Percentiles rank a stretch among this genome's conserved stretches.
These are phyloP conservation scores for Acanthiza pusilla DNA, from an alignment of 2,797 vertebrate genomes.

Conservation along the genomic window DNA sequence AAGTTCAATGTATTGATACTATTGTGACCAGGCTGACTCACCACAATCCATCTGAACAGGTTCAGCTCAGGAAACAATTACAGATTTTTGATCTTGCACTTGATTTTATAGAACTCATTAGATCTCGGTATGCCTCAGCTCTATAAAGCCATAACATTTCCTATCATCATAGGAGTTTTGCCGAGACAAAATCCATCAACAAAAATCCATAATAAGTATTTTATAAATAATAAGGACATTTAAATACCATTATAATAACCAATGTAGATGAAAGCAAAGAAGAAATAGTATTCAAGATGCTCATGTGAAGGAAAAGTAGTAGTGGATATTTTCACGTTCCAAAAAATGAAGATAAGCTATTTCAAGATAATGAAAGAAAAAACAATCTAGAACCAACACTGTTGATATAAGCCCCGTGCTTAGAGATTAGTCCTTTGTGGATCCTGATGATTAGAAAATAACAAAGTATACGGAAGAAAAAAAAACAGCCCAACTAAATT, in stretches of 20 bases:
- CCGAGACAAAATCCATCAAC: background rate
- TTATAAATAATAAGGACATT: background rate
- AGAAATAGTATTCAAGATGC: background rate
- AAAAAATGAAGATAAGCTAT: background rate
- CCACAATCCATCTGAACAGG: background rate
- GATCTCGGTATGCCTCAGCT: background rate
- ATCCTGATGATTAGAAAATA: background rate
- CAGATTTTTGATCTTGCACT: background rate
- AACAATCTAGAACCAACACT: background rate
- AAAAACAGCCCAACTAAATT: accelerated
- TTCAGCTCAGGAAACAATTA: background rate
- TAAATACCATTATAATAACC: background rate
- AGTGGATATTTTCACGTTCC: background rate
- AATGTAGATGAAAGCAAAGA: background rate
- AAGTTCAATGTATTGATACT: background rate
- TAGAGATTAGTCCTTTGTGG: background rate
- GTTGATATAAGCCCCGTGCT: background rate
- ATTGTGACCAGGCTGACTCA: background rate
- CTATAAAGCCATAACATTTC: background rate
- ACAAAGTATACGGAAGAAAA: background rate
- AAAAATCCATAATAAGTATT: background rate
- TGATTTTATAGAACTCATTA: background rate
- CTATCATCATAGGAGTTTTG: background rate
- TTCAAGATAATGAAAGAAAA: background rate
- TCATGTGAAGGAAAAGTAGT: background rate